Conservation (phyloP, 2,888 invertebrate species). For the Tiliacea citrago region DNA sequence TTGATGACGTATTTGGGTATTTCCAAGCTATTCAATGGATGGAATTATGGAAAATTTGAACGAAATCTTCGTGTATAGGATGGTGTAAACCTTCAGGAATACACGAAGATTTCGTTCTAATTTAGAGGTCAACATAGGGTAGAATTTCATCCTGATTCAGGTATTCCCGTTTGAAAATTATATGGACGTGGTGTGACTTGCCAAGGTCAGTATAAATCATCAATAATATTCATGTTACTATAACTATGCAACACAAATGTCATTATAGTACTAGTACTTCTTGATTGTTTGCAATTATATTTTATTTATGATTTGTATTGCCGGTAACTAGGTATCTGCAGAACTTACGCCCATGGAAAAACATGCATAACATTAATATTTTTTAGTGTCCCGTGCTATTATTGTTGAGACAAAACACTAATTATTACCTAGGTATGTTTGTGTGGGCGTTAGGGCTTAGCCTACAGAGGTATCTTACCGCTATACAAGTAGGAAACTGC, state of each 20-base stretch:
- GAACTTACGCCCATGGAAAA: slow-evolving; percentile 54
- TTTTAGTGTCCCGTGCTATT: slow-evolving; percentile 39
- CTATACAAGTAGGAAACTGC: neutral
- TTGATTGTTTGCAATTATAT: slow-evolving; percentile 67
- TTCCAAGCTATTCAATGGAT: neutral
- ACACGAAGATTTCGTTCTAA: neutral
- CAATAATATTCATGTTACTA: slow-evolving; percentile 77
- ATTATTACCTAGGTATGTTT: neutral
- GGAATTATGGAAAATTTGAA: too few species aligned
- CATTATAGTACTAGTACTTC: slow-evolving; percentile 64
- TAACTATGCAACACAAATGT: slow-evolving; percentile 71
- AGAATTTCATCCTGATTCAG: slow-evolving; percentile 34
- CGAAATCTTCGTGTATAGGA: too few species aligned
- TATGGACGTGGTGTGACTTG: slow-evolving; percentile 53
- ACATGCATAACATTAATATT: slow-evolving; percentile 45
- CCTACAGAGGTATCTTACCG: neutral
- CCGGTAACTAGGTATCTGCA: slow-evolving; percentile 39
- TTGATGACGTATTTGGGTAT: neutral
- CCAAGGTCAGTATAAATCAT: slow-evolving; percentile 73
- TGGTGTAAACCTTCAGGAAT: too few species aligned
- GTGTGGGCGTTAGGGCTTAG: slow-evolving; percentile 6
- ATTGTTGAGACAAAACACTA: slow-evolving; percentile 19
- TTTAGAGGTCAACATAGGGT: neutral
- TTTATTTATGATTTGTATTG: slow-evolving; percentile 64
- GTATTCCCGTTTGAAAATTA: slow-evolving; percentile 41